Evolutionary conservation across 35 echinoderm and acorn worm genomes (phyloP).

Genomic region (Heliocidaris tuberculata): DNA sequence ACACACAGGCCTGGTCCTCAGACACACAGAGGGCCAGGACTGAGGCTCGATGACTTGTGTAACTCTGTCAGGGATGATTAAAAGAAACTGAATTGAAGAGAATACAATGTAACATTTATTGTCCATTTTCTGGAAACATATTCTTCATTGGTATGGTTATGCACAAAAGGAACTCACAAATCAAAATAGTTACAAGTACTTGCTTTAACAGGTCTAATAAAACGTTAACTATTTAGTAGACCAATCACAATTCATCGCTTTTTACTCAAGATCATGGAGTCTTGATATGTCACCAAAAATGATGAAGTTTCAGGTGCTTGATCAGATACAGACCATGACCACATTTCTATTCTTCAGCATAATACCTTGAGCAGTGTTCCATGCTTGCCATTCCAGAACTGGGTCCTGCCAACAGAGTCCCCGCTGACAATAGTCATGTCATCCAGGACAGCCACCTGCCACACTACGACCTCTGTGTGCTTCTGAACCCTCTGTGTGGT

Average conservation of each 20-base stretch:
- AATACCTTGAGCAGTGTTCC: slow-evolving; percentile 81
- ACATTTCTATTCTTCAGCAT: neutral
- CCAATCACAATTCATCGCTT: too few species aligned
- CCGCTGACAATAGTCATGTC: slow-evolving; percentile 84
- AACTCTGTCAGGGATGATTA: slow-evolving; percentile 52
- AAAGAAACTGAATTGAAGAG: too few species aligned
- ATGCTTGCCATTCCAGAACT: slow-evolving; percentile 87
- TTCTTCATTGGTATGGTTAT: neutral
- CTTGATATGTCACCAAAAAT: too few species aligned
- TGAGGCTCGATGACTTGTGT: slow-evolving; percentile 75
- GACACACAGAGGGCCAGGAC: slow-evolving; percentile 72
- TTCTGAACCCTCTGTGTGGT: slow-evolving; percentile 57
- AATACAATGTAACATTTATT: too few species aligned
- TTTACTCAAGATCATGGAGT: too few species aligned
- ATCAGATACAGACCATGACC: too few species aligned
- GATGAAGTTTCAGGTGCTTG: too few species aligned
- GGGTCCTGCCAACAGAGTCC: slow-evolving; percentile 80
- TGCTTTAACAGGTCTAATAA: too few species aligned
- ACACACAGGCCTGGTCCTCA: slow-evolving; percentile 62
- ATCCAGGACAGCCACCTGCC: slow-evolving; percentile 70
- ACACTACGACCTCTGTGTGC: slow-evolving; percentile 71
- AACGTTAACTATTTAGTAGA: too few species aligned
- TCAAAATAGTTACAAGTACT: too few species aligned
- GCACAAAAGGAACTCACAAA: too few species aligned
- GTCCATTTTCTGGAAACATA: too few species aligned